phyloP scores from a whole-genome alignment of 1,140 invertebrate genomes.

The Camponotus vicinus region DNA sequence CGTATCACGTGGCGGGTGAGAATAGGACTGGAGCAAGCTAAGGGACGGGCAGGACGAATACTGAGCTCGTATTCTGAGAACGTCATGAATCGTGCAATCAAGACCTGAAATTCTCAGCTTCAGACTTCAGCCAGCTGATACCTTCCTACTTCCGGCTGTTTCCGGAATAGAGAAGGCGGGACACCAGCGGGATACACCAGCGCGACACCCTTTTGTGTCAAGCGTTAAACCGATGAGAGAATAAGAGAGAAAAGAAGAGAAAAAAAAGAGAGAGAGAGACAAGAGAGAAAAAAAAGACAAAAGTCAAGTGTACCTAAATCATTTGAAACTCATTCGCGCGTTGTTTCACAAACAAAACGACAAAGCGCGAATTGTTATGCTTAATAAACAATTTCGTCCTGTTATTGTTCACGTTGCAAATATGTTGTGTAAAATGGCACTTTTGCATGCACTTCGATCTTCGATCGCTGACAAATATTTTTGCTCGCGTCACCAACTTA shows the following conservation, averaged over 20 bases:
- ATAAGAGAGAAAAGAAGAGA: background rate
- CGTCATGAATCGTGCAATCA: conserved; percentile 81
- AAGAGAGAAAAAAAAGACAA: background rate
- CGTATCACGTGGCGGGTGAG: conserved; percentile 12
- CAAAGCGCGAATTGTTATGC: background rate
- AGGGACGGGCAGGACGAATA: background rate
- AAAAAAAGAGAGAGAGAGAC: no score
- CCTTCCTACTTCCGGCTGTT: conserved; percentile 67
- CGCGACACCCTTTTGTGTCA: background rate
- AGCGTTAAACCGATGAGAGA: background rate
- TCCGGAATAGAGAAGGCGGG: conserved; percentile 39
- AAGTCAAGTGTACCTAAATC: background rate
- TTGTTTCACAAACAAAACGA: background rate
- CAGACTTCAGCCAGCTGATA: conserved; percentile 70
- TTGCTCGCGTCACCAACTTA: conserved; percentile 46
- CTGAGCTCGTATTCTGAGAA: conserved; percentile 29
- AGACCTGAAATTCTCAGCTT: conserved; percentile 64
- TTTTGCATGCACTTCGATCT: conserved; percentile 30
- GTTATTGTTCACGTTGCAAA: conserved; percentile 22
- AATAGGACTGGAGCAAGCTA: conserved; percentile 17
- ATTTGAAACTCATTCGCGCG: background rate
- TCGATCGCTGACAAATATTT: conserved; percentile 48
- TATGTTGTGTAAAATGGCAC: conserved; percentile 16
- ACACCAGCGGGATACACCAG: conserved; percentile 3
- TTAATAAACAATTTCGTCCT: conserved; percentile 17